These are phyloP conservation scores for Lasioglossum lativentre DNA, from an alignment of 2,888 invertebrate species.

Conservation along the genomic window DNA sequence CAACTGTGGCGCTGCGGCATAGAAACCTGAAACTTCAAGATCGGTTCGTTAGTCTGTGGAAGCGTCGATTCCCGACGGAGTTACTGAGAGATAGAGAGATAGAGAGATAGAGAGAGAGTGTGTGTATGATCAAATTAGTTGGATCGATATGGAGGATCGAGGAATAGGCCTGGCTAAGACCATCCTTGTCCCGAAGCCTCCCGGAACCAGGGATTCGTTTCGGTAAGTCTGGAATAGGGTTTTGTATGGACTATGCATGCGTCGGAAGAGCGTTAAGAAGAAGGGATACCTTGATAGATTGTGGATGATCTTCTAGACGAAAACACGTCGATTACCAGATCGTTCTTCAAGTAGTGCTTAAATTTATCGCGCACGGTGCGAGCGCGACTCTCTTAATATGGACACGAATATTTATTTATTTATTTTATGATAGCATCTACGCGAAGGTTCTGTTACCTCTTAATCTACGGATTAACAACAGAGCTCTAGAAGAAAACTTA, in stretches of 20 bases:
- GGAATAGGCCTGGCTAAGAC: too few relatives aligned
- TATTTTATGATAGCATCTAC: slow-evolving; percentile 31
- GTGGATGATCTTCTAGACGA: slow-evolving; percentile 63
- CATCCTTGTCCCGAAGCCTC: neutral
- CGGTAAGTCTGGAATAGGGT: neutral
- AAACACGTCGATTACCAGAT: slow-evolving; percentile 48
- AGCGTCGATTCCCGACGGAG: neutral
- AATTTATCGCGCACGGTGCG: neutral
- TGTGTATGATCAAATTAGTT: neutral
- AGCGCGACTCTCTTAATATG: neutral
- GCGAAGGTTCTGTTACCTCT: slow-evolving; percentile 1
- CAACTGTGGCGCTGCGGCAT: slow-evolving; percentile 71
- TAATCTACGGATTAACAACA: slow-evolving; percentile 44
- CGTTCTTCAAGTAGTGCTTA: slow-evolving; percentile 22
- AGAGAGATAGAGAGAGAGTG: neutral
- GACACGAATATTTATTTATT: slow-evolving; percentile 14
- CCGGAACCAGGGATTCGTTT: neutral
- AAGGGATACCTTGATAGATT: slow-evolving; percentile 61
- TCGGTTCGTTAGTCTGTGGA: slow-evolving; percentile 45
- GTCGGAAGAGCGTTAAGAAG: slow-evolving; percentile 34
- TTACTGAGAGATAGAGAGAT: neutral
- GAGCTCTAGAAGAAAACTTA: slow-evolving; percentile 29
- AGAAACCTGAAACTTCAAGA: slow-evolving; percentile 77
- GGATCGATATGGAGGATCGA: neutral
- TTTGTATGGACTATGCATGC: slow-evolving; percentile 22